Base-by-base conservation (phyloP, 2,797 vertebrate species). In the Anolis apletophallus region DNA sequence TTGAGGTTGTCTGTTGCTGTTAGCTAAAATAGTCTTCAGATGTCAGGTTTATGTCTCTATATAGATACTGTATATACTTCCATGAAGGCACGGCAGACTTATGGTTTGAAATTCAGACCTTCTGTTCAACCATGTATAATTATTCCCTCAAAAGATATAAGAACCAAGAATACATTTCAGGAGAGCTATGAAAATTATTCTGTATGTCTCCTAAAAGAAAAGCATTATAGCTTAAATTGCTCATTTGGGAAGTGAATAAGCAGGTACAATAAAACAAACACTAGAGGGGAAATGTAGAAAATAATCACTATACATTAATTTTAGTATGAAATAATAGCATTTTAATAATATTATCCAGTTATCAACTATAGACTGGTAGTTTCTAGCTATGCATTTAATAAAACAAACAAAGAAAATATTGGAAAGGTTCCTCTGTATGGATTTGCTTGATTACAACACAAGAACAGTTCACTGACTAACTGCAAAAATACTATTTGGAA, bases 121-220 rank as follows among this genome's bases (percentile, higher is more conserved):
- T 83, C 76, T 79, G 55, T 85, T 88, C 75, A 81, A 50, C 74
- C 67, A 57, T 83, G 29, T 32, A 16, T 67, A 88, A 85, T 88
- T 86, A 85, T 67, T 77, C 40, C 74, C 67, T 79, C 82, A 92
- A 87, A 93, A 85, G 81, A 93, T 88, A 79, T 78, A 94, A 0
- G n/a, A 91, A 79, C 77, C 87, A 90, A 91, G 89, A 91, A 76
- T 85, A 77, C 77, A 94, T 87, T 91, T 13, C 86, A 54, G 76
- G 71, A 91, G 85, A 57, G 85, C 85, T 85, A 67, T 88, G 57
- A 85, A 59, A 91, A n/a, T 69, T 82, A 91, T 87, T 50, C 55
- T 88, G 76, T 52, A 86, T 0, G 86, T 85, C 86, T 93, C n/a
- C 83, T 3, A 55, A 74, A 86, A 90, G 26, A 92, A 93, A 89